Base-by-base conservation (phyloP, 2,888 invertebrate species). In the Noctua janthe region DNA sequence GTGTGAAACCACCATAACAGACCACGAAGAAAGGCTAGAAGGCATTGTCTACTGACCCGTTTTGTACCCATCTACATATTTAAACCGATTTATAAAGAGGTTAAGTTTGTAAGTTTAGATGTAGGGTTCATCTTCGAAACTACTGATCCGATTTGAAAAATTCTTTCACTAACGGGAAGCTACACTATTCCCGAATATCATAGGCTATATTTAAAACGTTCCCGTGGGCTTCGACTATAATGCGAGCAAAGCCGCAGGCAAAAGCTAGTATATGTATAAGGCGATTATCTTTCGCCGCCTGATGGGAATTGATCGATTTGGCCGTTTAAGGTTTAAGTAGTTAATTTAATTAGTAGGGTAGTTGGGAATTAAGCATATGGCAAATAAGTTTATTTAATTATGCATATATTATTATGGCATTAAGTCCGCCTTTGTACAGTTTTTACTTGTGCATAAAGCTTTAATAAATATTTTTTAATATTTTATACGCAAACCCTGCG, bases 41-140 rank as follows among this genome's bases (percentile, higher is more conserved):
- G 67, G 71, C 35, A 67, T 87, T 85, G 87, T 87, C 51, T 62
- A 39, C n/a, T 77, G 87, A 85, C 87, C 85, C 72, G 75, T 75
- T 83, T 85, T 71, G 49, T 75, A 39, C 72, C 56, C 56, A 74
- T 66, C 56, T 79, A 66, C 29, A n/a, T 29, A 59, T 71, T 39
- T 39, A 85, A 83, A 67, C 51, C 73, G 76, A 76, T 79, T 13
- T 43, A 43, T 23, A 13, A 23, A 43, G 0, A 8, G 13, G 43
- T n/a, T 3, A 43, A 43, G 6, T 43, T 67, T 43, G 23, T 11
- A 23, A 10, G 39, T 66, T 39, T 10, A 39, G 23, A 4, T 67
- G 23, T 43, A 43, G 13, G 13, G 13, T 13, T 13, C 23, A 43
- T 23, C 43, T 67, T 43, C n/a, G 7, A 2, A 43, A 67, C 23